Base-by-base conservation (phyloP, 2,797 vertebrate species). In the Poecilia picta region DNA sequence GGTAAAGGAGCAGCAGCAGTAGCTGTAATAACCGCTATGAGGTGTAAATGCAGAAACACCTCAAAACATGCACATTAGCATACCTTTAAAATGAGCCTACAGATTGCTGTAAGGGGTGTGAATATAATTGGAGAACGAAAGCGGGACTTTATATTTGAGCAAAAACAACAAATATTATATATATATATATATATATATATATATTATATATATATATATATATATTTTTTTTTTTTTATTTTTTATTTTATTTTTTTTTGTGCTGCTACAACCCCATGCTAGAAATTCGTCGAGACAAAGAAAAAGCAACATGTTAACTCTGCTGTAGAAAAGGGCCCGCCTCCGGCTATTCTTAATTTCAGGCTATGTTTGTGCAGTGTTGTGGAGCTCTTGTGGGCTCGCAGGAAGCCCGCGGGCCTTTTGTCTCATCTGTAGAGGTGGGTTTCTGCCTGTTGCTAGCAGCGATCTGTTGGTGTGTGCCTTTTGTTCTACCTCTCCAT, bases 341-440 rank as follows among this genome's bases (percentile, higher is more conserved):
- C 92, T 92, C 89, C 77, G 92, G 95, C 95, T 90, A 89, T 87
- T 92, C 93, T 93, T 95, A 95, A 95, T 95, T 95, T 94, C 93
- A 94, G 92, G 91, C 93, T 96, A 95, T 96, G 94, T 96, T 96
- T 96, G 93, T 81, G 89, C 76, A 78, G 88, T 73, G 73, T 89
- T 81, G 78, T 90, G 92, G 90, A 88, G 91, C 91, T 94, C 93
- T 89, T 87, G 84, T 87, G 91, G 93, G 92, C 93, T 94, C 81
- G 85, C 85, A 80, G 85, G 85, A 90, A 89, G 93, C 95, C 96
- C 87, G 89, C 89, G 84, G 95, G 93, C 92, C 91, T 94, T 93
- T 92, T 92, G 92, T 95, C 89, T 95, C 92, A 89, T 92, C 91
- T 86, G 84, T 77, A 73, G 87, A 90, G 89, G 91, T 91, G 88